Evolutionary conservation across 2,797 vertebrate genomes (phyloP), one percentile per base, ranked within the genome.

Genomic region (Melanotaenia trifasciata): DNA sequence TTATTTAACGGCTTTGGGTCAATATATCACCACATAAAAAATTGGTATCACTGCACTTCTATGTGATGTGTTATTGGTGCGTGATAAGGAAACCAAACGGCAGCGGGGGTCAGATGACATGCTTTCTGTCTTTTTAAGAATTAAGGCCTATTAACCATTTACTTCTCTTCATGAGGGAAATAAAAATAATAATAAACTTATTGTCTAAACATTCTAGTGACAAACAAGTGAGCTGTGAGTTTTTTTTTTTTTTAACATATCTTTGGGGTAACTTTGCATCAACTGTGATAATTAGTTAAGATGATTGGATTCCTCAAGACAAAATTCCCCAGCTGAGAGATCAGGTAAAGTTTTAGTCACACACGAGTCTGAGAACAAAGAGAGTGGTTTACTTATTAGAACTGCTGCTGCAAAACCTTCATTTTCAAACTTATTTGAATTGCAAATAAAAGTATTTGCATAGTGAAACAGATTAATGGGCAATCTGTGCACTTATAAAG

Each of bases 261-360:
- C 1, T 51, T 11, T 7, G 10, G 81, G 54, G 76, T 65, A 80
- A 78, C 82, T 78, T 81, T 80, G 81, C 85, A 87, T 84, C 72
- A 82, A 88, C 84, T 84, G 84, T 84, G 82, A 90, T 94, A 94
- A 95, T 95, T 94, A 92, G 87, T 94, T 94, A 93, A 93, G 92
- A 93, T 89, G 87, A 94, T 94, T 94, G 79, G 90, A 84, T 87
- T 90, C 84, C 88, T 87, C 85, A 87, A 84, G 89, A 78, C 87
- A 77, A 75, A 81, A 83, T 86, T 84, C 84, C 78, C 72, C 73
- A 22, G 60, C 82, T 88, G 71, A 58, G 65, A 78, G 81, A 78
- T 83, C 61, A 81, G 87, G 93, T 89, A 80, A 7, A 74, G 81
- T 92, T 87, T 83, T 74, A 75, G 83, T 84, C 72, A 74, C 82